Conservation (phyloP, 2,113 vertebrate species). For the Corythaeola cristata region DNA sequence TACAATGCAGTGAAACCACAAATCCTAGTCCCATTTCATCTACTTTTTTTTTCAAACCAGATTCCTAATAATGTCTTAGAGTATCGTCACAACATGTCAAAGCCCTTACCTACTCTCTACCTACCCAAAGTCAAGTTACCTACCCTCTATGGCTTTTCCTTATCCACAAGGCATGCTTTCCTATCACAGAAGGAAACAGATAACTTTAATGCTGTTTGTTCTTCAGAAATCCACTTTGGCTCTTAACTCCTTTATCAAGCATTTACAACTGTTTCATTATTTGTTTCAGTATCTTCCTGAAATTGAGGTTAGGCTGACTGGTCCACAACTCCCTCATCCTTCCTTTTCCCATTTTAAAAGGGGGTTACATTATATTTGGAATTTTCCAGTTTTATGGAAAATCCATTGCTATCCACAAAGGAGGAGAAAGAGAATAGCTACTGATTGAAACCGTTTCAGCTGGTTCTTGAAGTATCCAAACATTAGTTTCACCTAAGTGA, state of each 20-base stretch:
- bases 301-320: background rate
- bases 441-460: background rate
- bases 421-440: background rate
- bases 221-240: background rate
- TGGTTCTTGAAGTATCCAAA: background rate
- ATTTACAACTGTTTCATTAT: background rate
- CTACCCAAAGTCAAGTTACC: background rate
- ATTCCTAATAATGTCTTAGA: background rate
- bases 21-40: background rate
- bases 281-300: background rate
- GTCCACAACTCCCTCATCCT: background rate
- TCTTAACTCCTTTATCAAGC: background rate
- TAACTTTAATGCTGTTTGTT: background rate
- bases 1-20: background rate
- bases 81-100: background rate
- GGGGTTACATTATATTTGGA: background rate
- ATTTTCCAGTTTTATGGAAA: background rate
- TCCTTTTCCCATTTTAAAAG: background rate
- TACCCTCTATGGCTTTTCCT: background rate
- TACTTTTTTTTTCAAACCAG: background rate
- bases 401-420: background rate
- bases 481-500: background rate
- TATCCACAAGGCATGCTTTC: background rate
- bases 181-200: background rate
- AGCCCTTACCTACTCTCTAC: background rate